Evolutionary conservation across 35 echinoderm and acorn worm genomes (phyloP), one percentile per base, ranked within the genome.

Genomic region (Amphiura filiformis): DNA sequence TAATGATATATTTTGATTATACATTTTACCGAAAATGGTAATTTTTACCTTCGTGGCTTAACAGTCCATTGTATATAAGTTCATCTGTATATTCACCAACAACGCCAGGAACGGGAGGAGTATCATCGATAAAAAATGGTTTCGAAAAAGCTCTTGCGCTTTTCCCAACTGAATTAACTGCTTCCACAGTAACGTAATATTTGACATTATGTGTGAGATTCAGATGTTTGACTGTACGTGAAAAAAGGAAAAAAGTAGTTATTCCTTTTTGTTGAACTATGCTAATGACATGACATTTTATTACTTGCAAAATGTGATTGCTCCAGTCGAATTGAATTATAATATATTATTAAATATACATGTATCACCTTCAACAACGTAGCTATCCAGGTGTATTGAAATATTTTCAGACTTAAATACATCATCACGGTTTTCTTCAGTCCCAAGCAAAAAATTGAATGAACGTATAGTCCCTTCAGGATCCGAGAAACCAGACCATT

Each of bases 401-500:
- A 88, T 2, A 32, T 64, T 15, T 18, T 47, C 76, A 0, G 75
- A 61, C 13, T 15, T 13, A n/a, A 49, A 88, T 0, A 88, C 76
- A 30, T 88, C 86, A 38, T 90, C 14, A 13, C 31, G 36, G 39
- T 81, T 81, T 32, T 84, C 34, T 49, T 65, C 18, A 17, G 36
- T 77, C 1, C 88, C 88, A 44, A 90, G 56, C 22, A 39, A 0
- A 13, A 90, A 78, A 1, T 17, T 15, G 15, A 41, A 83, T 0
- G 23, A 32, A 20, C 31, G 65, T 76, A 90, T 90, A 15, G 36
- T 31, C 11, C 52, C 56, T 47, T 90, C 88, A 77, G 23, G 35
- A 78, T 90, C 88, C 0, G 42, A 37, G 35, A 90, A 90, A 77
- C 42, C 81, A 41, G 80, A 18, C 88, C 88, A 90, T 2, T 35